Base-by-base conservation (phyloP, 1,140 invertebrate genomes). In the Oryzaephilus surinamensis region DNA sequence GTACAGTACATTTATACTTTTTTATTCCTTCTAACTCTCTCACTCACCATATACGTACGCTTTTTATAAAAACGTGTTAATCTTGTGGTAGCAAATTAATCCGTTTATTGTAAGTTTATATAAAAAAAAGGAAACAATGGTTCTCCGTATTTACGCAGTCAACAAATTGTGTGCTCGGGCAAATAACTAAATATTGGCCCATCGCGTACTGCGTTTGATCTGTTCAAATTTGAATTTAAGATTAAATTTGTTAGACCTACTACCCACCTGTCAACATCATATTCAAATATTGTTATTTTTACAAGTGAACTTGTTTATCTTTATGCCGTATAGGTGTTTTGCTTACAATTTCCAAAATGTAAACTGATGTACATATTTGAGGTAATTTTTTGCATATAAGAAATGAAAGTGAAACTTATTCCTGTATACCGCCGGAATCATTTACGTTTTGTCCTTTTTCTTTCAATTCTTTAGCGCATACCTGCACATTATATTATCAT, bases 161-260 rank as follows among this genome's bases (percentile, higher is more conserved):
- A 59, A 59, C 57, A 57, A 57, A 50, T 56, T 57, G 55, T 59
- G 52, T 59, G 48, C 48, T 45, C 50, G 52, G 52, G 51, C 54
- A 55, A 58, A 58, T 57, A 58, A 55, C 56, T 58, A 58, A 58
- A 58, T 58, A 58, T 58, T 58, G 56, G 56, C 45, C 54, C 51
- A 50, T 55, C 51, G 46, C 53, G 49, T 41, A 46, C 46, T 45
- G 42, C 52, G 56, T 58, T 58, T 58, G 56, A 58, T 58, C 56
- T 58, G 56, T 58, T 57, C 56, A 58, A 58, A 58, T 58, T 58
- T 58, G 54, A 58, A 58, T 58, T 58, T 55, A 57, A 58, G 56
- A 58, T 58, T 58, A 58, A 58, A 58, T 58, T 58, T 57, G 56
- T 57, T 58, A 50, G 52, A 55, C 45, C 50, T 53, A 54, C 54